These are phyloP conservation scores for Dysidea cf. avara DNA, from an alignment of 37 sponge, comb jelly and placozoan genomes.

Conservation along the genomic window DNA sequence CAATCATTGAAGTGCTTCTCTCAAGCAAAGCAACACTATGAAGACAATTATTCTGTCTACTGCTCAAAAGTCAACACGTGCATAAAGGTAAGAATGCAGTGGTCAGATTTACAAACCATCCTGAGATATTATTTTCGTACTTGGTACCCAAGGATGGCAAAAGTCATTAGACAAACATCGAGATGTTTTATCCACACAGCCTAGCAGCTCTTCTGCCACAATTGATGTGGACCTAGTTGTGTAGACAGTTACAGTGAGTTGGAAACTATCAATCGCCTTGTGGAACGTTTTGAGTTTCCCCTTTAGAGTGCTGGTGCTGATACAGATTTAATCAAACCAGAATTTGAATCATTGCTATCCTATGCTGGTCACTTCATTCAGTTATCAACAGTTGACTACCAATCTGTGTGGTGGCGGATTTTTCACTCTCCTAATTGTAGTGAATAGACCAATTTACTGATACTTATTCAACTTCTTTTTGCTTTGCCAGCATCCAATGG, in stretches of 20 bases:
- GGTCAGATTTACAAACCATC: too few species aligned
- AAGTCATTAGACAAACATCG: slow-evolving; percentile 36
- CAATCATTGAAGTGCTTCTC: slow-evolving; percentile 36
- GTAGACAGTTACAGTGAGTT: neutral
- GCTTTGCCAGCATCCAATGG: slow-evolving; percentile 64
- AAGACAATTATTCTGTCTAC: slow-evolving; percentile 15
- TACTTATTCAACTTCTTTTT: slow-evolving; percentile 53
- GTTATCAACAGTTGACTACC: slow-evolving; percentile 54
- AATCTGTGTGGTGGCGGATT: slow-evolving; percentile 66
- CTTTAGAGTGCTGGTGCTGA: slow-evolving; percentile 46
- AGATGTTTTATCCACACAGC: too few species aligned
- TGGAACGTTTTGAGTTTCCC: slow-evolving; percentile 30
- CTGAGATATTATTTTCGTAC: slow-evolving; percentile 33
- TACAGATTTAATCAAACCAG: slow-evolving; percentile 7
- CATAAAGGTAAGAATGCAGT: slow-evolving; percentile 19
- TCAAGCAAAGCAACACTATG: slow-evolving; percentile 23
- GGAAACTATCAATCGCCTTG: slow-evolving; percentile 40
- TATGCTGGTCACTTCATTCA: slow-evolving; percentile 64
- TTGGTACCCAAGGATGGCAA: slow-evolving; percentile 60
- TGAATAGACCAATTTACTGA: slow-evolving; percentile 49
- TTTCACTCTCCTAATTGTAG: slow-evolving; percentile 56
- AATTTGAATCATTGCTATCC: slow-evolving; percentile 33
- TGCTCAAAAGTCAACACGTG: neutral
- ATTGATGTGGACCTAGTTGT: too few species aligned
- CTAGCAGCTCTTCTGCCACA: too few species aligned